Base-by-base conservation (phyloP, 2,888 invertebrate species). In the Oegoconia quadripuncta region DNA sequence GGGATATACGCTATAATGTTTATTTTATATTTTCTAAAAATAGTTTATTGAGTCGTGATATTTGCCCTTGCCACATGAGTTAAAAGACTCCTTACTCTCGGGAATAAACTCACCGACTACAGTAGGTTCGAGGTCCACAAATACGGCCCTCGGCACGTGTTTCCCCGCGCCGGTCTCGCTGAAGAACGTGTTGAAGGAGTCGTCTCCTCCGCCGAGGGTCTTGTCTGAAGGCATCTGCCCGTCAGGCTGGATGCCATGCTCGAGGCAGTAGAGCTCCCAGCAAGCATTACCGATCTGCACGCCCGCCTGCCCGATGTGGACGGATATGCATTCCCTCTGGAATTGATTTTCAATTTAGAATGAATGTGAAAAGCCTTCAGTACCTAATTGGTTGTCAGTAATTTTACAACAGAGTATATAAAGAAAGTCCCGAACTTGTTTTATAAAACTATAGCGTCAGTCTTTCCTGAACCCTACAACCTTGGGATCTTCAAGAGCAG, bases 101-200 rank as follows among this genome's bases (percentile, higher is more conserved):
- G 20, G 20, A 7, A 20, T 13, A 27, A 1, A 52, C 82, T 88
- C 68, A 93, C 95, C 94, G 39, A 97, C 95, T 23, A 97, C 97
- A 52, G 97, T 97, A 40, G 97, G 97, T 73, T 97, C 97, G 59
- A 97, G 88, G 69, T 97, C 97, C 5, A 97, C 95, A 65, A 96
- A 96, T 25, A 97, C 94, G 1, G 93, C 95, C 37, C 97, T 88
- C 0, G 97, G 97, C 16, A 97, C 96, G 64, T 97, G 96, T 70
- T 97, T 93, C 15, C 93, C 93, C 0, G 92, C 89, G 9, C 91
- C 91, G 9, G 93, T 93, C 64, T 93, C 93, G 48, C 92, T 92
- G 79, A 93, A 93, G 81, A 93, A 93, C 7, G 93, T 93, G 74
- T 93, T 93, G 74, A 93, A 93, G 37, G 92, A 92, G 74, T 93